A percentile compares a stretch with the other conserved stretches of the same genome.
Evolutionary conservation across 2,113 vertebrate species (phyloP).

Genomic region (Pseudolaguvia tuberculata): DNA sequence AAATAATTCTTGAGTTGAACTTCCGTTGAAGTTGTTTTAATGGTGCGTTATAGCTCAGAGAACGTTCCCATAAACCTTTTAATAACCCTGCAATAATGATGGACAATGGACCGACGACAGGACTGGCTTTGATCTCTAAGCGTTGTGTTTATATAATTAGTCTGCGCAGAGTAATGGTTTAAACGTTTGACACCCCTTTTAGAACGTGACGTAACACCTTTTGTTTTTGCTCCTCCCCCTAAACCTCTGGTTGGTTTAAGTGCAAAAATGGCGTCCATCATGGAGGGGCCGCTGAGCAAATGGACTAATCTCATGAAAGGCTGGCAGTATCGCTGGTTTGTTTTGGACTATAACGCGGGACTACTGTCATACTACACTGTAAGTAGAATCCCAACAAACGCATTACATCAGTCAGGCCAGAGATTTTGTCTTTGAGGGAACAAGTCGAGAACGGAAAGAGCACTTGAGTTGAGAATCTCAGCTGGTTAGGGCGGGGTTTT

Average conservation of each 20-base stretch:
- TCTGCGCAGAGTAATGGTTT: not conserved
- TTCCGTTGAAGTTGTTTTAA: not conserved
- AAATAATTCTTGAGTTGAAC: not conserved
- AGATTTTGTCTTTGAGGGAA: not conserved
- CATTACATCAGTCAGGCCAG: not conserved
- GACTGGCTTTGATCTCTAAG: not conserved
- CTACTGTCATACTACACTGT: slow-evolving; percentile 97
- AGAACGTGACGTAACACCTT: slow-evolving; percentile 43
- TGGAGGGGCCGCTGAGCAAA: slow-evolving; percentile 97
- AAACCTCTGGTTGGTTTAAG: slow-evolving; percentile 46
- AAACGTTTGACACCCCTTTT: slow-evolving; percentile 8
- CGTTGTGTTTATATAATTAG: too few relatives aligned
- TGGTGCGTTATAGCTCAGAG: not conserved
- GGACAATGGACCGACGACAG: too few relatives aligned
- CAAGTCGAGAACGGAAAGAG: slow-evolving; percentile 9
- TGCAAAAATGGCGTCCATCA: slow-evolving; percentile 97
- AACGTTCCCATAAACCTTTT: not conserved
- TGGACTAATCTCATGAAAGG: slow-evolving; percentile 99
- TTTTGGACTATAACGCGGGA: slow-evolving; percentile 92
- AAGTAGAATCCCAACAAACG: slow-evolving; percentile 52
- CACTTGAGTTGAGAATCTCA: slow-evolving; percentile 64
- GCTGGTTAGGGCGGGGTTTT: slow-evolving; percentile 57
- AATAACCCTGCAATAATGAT: too few relatives aligned
- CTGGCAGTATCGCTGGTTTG: slow-evolving; percentile 98
- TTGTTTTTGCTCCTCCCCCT: slow-evolving; percentile 59